phyloP scores from a whole-genome alignment of 2,888 invertebrate genomes.

The Tetrapedia diversipes region DNA sequence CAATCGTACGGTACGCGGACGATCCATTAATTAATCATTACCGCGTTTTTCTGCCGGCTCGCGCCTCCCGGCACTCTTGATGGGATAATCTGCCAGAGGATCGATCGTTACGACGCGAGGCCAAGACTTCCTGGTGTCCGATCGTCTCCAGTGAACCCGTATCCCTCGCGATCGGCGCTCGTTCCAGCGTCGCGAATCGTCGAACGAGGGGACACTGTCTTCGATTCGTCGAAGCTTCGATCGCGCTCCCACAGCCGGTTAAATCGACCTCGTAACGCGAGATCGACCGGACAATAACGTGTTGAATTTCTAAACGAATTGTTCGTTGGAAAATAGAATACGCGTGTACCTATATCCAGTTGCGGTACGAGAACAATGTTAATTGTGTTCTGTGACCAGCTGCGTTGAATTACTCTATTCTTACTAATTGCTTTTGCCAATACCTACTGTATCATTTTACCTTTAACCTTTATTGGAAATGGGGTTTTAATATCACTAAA shows the following conservation, averaged over 20 bases:
- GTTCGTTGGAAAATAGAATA: no score
- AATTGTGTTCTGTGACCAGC: no score
- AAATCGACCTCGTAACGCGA: background rate
- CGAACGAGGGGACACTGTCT: background rate
- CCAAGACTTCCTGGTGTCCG: constrained; percentile 46
- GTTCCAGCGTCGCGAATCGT: constrained; percentile 24
- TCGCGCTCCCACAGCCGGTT: background rate
- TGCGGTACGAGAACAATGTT: no score
- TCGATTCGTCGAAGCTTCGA: background rate
- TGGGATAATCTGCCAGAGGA: constrained; percentile 54
- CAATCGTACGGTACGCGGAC: background rate
- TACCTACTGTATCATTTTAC: no score
- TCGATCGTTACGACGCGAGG: constrained; percentile 47
- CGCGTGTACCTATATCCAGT: no score
- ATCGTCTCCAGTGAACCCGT: constrained; percentile 30
- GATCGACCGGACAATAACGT: background rate
- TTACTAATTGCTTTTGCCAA: no score
- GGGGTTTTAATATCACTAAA: no score
- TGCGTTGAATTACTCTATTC: no score
- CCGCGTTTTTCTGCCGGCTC: background rate
- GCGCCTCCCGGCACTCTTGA: constrained; percentile 30
- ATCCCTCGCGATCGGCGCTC: constrained; percentile 38
- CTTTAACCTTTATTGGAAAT: no score
- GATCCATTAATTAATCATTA: constrained; percentile 52
- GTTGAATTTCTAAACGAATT: no score